These are phyloP conservation scores for Drosophila differens DNA, from an alignment of 2,888 invertebrate species.

Conservation along the genomic window DNA sequence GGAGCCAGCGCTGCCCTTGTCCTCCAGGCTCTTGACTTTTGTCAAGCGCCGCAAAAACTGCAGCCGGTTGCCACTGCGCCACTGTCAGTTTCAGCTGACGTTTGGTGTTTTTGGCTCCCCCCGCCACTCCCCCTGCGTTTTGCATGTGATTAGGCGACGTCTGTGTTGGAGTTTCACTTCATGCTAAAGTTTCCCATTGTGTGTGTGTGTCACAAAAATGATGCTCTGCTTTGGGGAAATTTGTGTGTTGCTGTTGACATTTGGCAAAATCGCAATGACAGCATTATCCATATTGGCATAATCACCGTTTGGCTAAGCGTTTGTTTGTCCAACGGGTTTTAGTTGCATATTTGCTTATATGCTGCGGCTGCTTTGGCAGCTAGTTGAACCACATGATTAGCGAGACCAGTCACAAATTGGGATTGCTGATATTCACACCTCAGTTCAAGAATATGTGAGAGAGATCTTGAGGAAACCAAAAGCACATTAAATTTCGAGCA, in stretches of 20 bases:
- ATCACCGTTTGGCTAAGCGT: conserved; percentile 46
- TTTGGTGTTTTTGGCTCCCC: conserved; percentile 62
- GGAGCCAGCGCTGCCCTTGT: conserved; percentile 45
- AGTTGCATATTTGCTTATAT: conserved; percentile 34
- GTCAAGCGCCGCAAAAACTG: conserved; percentile 76
- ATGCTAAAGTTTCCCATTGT: conserved; percentile 25
- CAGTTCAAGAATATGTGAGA: not conserved
- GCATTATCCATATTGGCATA: conserved; percentile 67
- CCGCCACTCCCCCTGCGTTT: conserved; percentile 26
- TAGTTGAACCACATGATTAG: conserved; percentile 5
- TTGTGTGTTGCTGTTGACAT: conserved; percentile 42
- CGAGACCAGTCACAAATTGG: not conserved
- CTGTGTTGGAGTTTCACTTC: conserved; percentile 47
- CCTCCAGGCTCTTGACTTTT: conserved; percentile 76
- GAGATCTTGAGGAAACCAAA: not conserved
- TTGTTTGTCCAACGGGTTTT: conserved; percentile 28
- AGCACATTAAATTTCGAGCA: conserved; percentile 19
- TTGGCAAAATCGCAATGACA: conserved; percentile 59
- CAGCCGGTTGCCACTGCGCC: conserved; percentile 54
- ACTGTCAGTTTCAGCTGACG: conserved; percentile 82
- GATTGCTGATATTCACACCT: not conserved
- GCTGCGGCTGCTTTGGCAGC: not conserved
- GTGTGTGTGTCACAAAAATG: conserved; percentile 32
- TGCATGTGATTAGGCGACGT: conserved; percentile 61
- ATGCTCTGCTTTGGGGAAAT: conserved; percentile 37